Evolutionary conservation across 2,888 invertebrate genomes (phyloP).

Genomic region (Buathra laborator): DNA sequence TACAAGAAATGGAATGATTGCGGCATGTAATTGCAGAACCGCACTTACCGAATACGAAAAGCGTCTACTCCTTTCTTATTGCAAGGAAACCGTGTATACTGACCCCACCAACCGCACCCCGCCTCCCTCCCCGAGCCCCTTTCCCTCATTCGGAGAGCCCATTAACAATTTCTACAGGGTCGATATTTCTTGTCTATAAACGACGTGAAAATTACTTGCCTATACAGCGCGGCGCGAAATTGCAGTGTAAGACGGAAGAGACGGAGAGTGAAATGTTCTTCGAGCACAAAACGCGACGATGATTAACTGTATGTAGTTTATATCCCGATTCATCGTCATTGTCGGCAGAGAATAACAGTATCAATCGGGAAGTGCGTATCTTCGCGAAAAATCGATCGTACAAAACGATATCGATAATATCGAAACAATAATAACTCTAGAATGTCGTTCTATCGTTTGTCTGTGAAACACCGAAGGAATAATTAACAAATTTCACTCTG

Average conservation of each 20-base stretch:
- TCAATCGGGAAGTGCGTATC: not conserved
- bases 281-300: not conserved
- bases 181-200: conserved; percentile 45
- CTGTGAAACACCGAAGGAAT: not conserved
- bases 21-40: conserved; percentile 12
- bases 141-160: conserved; percentile 47
- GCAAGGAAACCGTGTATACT: conserved; percentile 31
- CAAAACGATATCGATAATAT: not conserved
- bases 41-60: not conserved
- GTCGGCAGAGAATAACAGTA: not conserved
- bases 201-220: not conserved
- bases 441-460: not conserved
- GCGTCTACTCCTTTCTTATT: conserved; percentile 18
- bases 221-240: not conserved
- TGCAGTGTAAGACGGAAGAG: not conserved
- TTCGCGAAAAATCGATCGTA: not conserved
- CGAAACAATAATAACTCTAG: conserved; percentile 8
- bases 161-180: conserved; percentile 64
- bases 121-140: conserved; percentile 9
- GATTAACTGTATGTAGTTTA: conserved; percentile 7
- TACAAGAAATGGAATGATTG: conserved; percentile 9
- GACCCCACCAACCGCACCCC: not conserved
- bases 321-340: not conserved
- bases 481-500: not conserved
- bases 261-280: not conserved